Base-by-base conservation (phyloP, 2,888 invertebrate species). In the Latrodectus elegans region DNA sequence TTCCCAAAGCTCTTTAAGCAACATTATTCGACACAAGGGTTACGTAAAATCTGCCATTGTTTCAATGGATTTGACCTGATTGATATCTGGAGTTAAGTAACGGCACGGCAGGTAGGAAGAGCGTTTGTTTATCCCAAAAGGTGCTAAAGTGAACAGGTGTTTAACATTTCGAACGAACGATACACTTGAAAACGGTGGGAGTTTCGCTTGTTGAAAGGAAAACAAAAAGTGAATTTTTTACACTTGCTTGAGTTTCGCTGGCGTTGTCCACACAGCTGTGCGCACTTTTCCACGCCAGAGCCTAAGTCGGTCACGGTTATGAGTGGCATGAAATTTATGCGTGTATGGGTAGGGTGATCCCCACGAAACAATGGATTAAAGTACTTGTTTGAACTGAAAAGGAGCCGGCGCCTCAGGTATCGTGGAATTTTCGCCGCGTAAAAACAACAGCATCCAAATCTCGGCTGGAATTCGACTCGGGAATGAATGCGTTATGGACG, bases 241-340 rank as follows among this genome's bases (percentile, higher is more conserved):
- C 38, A 38, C 60, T 60, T n/a, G 10, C n/a, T n/a, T 60, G 60
- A 11, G 9, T 38, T 60, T 60, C 11, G 60, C 12, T 60, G 60
- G n/a, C 60, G 38, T 60, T 11, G 60, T 60, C 60, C n/a, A 15
- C 12, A 60, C 14, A 12, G 8, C 14, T 60, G 11, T 15, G 60
- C 60, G 60, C 12, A 11, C 68, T 74, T 75, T 70, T 75, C 38
- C 84, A 78, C 73, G 67, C 84, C 53, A 52, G n/a, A 53, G 84
- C 55, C 22, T 73, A 84, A 77, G 84, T 84, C 78, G 84, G 84
- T 78, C 84, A 84, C 84, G 84, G 84, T 84, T 77, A 73, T 60
- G n/a, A 15, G n/a, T 6, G n/a, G 60, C 14, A 15, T 15, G n/a
- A 60, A 60, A 60, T 60, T 60, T 60, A 60, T 60, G 60, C 60